Percentiles rank a stretch among this genome's conserved stretches.
phyloP scores from a whole-genome alignment of 2,113 vertebrate species.

The Tonatia bakeri region DNA sequence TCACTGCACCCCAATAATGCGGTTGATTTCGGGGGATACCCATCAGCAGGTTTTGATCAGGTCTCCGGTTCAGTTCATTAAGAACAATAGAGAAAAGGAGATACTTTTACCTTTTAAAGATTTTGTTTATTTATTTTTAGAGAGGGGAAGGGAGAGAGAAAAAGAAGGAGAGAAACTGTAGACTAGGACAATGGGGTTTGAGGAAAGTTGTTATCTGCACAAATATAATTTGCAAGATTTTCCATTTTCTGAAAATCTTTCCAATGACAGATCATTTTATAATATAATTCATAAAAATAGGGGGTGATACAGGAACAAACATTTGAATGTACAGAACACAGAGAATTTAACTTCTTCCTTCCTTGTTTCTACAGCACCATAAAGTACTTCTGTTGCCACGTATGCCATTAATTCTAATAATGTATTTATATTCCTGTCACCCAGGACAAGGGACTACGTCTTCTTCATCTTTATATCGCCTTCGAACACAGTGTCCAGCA shows the following conservation, averaged over 20 bases:
- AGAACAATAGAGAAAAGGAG: not conserved
- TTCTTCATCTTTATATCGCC: conserved; percentile 26
- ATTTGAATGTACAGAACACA: not conserved
- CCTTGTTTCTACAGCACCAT: not conserved
- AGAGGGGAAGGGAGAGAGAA: no score
- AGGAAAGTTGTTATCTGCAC: not conserved
- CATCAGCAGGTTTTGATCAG: not conserved
- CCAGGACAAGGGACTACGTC: not conserved
- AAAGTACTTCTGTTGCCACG: conserved; percentile 36
- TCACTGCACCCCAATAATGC: not conserved
- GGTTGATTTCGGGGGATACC: not conserved
- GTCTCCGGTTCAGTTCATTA: not conserved
- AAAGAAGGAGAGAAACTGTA: not conserved
- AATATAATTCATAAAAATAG: not conserved
- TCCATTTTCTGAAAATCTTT: not conserved
- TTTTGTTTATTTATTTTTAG: no score
- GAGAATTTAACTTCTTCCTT: not conserved
- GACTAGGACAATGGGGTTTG: not conserved
- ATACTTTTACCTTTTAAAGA: not conserved
- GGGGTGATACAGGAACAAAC: not conserved
- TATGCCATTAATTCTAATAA: conserved; percentile 22
- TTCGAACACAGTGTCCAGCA: not conserved
- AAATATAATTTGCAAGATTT: not conserved
- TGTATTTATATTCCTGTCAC: conserved; percentile 35
- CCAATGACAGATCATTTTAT: not conserved